Conservation (phyloP, 2,113 vertebrate genomes). For the Aegithalos caudatus region DNA sequence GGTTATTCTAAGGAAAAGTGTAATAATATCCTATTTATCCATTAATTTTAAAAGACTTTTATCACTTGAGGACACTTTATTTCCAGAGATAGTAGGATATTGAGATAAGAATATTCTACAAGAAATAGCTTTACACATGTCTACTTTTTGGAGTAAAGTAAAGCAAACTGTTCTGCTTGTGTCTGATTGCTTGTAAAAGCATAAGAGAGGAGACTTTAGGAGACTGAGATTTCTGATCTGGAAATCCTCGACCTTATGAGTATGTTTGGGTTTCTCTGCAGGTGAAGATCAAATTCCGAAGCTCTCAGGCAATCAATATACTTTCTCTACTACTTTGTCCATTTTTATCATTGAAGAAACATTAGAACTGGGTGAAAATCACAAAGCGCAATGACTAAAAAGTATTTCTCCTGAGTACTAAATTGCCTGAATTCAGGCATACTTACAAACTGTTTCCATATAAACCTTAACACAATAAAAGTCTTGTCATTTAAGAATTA, state of each 20-base stretch:
- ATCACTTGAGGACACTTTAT: neutral
- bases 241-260: neutral
- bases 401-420: neutral
- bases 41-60: neutral
- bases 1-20: neutral
- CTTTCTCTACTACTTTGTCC: neutral
- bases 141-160: neutral
- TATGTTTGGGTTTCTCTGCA: neutral
- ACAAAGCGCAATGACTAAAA: neutral
- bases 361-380: neutral
- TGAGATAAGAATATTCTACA: neutral
- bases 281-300: neutral
- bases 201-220: neutral
- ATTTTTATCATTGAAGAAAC: neutral
- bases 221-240: neutral
- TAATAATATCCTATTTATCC: neutral
- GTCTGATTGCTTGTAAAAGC: neutral
- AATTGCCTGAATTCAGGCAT: neutral
- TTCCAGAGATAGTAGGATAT: neutral
- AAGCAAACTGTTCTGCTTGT: neutral
- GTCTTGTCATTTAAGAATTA: neutral
- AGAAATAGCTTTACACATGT: neutral
- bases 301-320: neutral
- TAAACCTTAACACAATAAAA: neutral
- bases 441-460: neutral